Percentiles rank a stretch among this genome's conserved stretches.
phyloP scores from a whole-genome alignment of 2,113 vertebrate genomes.

The Columbina picui region DNA sequence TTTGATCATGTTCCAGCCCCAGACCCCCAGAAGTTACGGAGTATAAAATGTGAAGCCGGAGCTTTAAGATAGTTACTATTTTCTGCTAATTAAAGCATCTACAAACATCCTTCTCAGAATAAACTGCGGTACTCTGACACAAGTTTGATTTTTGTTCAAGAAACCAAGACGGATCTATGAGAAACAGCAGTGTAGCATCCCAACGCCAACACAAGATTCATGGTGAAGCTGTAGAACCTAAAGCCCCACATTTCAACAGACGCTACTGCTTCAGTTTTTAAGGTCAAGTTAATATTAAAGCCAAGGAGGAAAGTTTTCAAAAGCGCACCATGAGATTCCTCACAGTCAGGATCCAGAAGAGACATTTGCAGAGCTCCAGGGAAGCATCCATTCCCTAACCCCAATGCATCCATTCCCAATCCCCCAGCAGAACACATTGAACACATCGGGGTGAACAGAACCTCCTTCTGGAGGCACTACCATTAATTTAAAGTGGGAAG shows the following conservation, averaged over 20 bases:
- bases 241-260: background rate
- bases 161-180: background rate
- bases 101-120: background rate
- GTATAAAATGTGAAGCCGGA: background rate
- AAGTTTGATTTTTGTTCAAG: background rate
- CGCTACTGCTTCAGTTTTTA: background rate
- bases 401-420: background rate
- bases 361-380: background rate
- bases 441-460: accelerated
- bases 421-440: background rate
- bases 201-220: background rate
- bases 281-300: background rate
- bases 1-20: background rate
- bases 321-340: accelerated
- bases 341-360: background rate
- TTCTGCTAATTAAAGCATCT: background rate
- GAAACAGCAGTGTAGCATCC: background rate
- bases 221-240: background rate
- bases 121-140: background rate
- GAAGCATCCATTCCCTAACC: background rate
- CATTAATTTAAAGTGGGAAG: background rate
- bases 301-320: background rate
- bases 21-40: background rate
- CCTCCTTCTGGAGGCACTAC: background rate
- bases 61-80: background rate